Percentiles rank a stretch among this genome's conserved stretches.
Evolutionary conservation across 2,113 vertebrate species (phyloP).

Genomic region (Hoplias malabaricus): DNA sequence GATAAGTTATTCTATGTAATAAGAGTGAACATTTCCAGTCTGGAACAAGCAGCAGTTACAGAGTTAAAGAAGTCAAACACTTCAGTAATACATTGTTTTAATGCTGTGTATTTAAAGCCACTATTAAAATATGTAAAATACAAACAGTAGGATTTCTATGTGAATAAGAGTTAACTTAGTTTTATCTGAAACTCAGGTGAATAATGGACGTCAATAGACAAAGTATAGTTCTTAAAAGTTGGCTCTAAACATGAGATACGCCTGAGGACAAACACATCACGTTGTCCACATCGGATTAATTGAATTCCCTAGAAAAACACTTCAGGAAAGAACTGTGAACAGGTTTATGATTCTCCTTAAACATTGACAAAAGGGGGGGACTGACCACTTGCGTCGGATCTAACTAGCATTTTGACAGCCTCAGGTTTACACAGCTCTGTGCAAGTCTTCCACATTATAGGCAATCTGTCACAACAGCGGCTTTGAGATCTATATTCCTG

Average conservation of each 20-base stretch:
- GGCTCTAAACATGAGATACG: background rate
- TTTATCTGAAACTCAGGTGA: no score
- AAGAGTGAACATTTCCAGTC: no score
- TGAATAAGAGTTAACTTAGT: background rate
- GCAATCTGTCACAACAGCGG: constrained; percentile 12
- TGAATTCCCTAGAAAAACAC: background rate
- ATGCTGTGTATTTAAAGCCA: background rate
- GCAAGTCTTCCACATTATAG: constrained; percentile 52
- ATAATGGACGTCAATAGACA: background rate
- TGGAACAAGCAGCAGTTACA: no score
- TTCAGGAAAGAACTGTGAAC: background rate
- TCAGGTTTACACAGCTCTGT: constrained; percentile 51
- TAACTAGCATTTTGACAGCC: constrained; percentile 53
- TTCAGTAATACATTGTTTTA: background rate
- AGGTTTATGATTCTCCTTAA: constrained; percentile 1
- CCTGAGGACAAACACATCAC: background rate
- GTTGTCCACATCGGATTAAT: background rate
- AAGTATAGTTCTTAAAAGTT: background rate
- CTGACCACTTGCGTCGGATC: constrained; percentile 51
- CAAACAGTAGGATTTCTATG: background rate
- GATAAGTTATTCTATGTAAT: no score
- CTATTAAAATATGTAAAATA: background rate
- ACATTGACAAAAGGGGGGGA: constrained; percentile 39
- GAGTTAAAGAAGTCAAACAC: no score
- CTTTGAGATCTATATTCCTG: constrained; percentile 41